Percentiles rank a stretch among this genome's conserved stretches.
Conservation (phyloP, 2,888 invertebrate genomes). For the Polyommatus icarus region DNA sequence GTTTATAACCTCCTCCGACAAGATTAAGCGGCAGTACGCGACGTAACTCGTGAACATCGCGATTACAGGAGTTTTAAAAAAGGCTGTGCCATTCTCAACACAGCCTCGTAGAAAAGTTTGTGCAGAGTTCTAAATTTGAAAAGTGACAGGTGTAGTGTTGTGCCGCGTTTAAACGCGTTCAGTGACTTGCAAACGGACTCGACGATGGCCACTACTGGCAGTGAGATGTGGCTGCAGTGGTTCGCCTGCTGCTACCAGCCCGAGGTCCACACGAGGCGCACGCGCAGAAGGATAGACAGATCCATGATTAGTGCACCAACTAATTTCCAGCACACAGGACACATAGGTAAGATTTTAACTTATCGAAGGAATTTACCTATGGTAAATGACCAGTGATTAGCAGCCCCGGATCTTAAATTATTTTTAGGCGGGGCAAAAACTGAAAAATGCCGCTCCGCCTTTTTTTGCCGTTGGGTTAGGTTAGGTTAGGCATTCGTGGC, state of each 20-base stretch:
- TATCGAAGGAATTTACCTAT: background rate
- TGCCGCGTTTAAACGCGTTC: slow-evolving; percentile 35
- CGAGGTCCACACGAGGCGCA: slow-evolving; percentile 86
- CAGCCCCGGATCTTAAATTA: too few relatives aligned
- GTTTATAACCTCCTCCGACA: slow-evolving; percentile 27
- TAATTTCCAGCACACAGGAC: slow-evolving; percentile 96
- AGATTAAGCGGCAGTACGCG: slow-evolving; percentile 13
- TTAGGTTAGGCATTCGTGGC: too few relatives aligned
- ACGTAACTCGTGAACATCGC: slow-evolving; percentile 7
- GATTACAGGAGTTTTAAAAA: background rate
- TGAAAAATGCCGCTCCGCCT: too few relatives aligned
- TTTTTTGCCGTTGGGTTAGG: too few relatives aligned
- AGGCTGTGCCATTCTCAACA: slow-evolving; percentile 5
- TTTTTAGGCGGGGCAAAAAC: too few relatives aligned
- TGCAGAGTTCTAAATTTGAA: slow-evolving; percentile 22
- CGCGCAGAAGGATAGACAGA: slow-evolving; percentile 89
- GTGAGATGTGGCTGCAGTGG: slow-evolving; percentile 95
- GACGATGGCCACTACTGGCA: slow-evolving; percentile 85
- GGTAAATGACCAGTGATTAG: too few relatives aligned
- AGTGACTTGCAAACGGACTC: slow-evolving; percentile 52
- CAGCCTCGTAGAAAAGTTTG: background rate
- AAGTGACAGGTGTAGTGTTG: slow-evolving; percentile 32
- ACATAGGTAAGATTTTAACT: slow-evolving; percentile 64
- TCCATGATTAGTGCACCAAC: slow-evolving; percentile 98
- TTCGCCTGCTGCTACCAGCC: slow-evolving; percentile 95